Base-by-base conservation (phyloP, 2,797 vertebrate species). In the Aulostomus chinensis region DNA sequence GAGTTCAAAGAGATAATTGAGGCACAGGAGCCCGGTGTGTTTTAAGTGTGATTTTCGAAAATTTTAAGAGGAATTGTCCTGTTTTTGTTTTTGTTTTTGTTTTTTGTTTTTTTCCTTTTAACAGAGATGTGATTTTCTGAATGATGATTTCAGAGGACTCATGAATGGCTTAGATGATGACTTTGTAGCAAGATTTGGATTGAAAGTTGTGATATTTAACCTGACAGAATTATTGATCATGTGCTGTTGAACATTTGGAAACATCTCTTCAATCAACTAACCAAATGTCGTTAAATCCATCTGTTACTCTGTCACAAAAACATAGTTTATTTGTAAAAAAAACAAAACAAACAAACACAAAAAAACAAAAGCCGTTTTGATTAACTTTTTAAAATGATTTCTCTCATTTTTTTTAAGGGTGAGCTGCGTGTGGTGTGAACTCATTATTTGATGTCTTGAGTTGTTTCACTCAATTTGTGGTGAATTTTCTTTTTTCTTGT, bases 1-100 rank as follows among this genome's bases (percentile, higher is more conserved):
- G 26, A 80, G 68, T 46, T 54, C 68, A 25, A 90, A 88, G 25
- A 92, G 92, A 93, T 92, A 92, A 91, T 89, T 86, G 24, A 34
- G 18, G 70, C 38, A 28, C 8, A 20, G 22, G 56, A 58, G 69
- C 54, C 18, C 52, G 56, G 37, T 73, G 37, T 3, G 46, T 72
- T 31, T 31, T 13, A 9, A 17, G 1, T 17, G 2, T 35, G 9
- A 6, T 20, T 21, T 67, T 67, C 68, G 10, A 70, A 65, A 37
- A 54, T 76, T 78, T 83, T 84, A 80, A 66, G 63, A 46, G 22
- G 20, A 34, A 37, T 65, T 67, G 41, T 60, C 47, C 15, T 55
- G n/a, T n/a, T n/a, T n/a, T n/a, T n/a, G n/a, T n/a, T n/a, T n/a
- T n/a, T n/a, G n/a, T n/a, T n/a, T n/a, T n/a, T n/a, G n/a, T n/a